Conservation (phyloP, 1,140 invertebrate genomes). For the Arctopsyche grandis region DNA sequence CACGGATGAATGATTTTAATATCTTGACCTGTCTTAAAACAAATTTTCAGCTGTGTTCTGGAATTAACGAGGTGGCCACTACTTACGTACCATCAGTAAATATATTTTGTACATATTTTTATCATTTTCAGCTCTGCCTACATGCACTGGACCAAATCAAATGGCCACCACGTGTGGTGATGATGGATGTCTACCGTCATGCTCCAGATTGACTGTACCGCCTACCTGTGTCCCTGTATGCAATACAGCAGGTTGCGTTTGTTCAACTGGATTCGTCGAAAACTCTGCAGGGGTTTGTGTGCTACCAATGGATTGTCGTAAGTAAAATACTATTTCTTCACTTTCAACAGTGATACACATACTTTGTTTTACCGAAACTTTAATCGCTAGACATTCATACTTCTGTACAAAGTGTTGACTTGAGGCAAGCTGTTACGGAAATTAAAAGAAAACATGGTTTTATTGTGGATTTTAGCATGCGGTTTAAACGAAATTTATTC, state of each 20-base stretch:
- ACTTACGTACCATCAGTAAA: no score
- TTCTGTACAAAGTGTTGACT: no score
- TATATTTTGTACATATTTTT: not conserved
- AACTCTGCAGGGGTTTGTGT: slow-evolving; percentile 39
- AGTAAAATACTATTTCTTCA: no score
- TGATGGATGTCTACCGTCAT: not conserved
- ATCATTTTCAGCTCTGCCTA: not conserved
- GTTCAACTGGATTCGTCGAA: slow-evolving; percentile 42
- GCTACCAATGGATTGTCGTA: slow-evolving; percentile 36
- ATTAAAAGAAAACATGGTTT: no score
- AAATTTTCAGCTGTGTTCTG: not conserved
- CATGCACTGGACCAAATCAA: not conserved
- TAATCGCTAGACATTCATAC: no score
- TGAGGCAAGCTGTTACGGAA: no score
- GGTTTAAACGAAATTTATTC: no score
- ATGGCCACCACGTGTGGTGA: not conserved
- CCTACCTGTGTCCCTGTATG: no score
- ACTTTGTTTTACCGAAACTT: no score
- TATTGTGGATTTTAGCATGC: no score
- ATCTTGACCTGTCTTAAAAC: not conserved
- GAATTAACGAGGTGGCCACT: not conserved
- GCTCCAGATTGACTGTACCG: not conserved
- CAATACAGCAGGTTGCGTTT: slow-evolving; percentile 35
- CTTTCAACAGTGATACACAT: no score
- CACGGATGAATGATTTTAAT: not conserved